Evolutionary conservation across 2,113 vertebrate species (phyloP).

Genomic region (Polypterus bichir): DNA sequence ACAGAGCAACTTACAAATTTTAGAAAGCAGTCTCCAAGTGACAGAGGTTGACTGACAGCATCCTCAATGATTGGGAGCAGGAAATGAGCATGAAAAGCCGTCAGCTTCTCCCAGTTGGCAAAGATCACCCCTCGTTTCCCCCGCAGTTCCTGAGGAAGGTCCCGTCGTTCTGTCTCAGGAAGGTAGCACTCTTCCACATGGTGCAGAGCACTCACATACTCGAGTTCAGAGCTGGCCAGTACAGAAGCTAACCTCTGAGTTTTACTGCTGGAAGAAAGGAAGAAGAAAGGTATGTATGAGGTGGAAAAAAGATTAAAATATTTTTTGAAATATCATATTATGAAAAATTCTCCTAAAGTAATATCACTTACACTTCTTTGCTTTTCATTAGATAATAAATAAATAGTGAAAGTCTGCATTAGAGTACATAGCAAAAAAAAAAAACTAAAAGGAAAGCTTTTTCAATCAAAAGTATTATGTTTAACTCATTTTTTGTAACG

Average conservation of each 20-base stretch:
- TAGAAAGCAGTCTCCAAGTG: conserved; percentile 73
- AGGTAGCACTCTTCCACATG: conserved; percentile 52
- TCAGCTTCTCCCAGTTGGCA: conserved; percentile 51
- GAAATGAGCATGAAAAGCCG: conserved; percentile 58
- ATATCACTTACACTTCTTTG: too few species aligned
- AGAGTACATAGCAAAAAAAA: too few species aligned
- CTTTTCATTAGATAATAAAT: too few species aligned
- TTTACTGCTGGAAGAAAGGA: conserved; percentile 38
- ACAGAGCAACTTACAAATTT: conserved; percentile 55
- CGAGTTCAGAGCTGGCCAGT: conserved; percentile 65
- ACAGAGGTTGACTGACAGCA: conserved; percentile 59
- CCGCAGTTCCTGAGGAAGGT: conserved; percentile 48
- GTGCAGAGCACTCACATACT: conserved; percentile 56
- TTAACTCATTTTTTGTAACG: too few species aligned
- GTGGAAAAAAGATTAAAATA: too few species aligned
- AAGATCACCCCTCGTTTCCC: conserved; percentile 49
- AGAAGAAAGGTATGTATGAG: background rate
- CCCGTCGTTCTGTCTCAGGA: conserved; percentile 42
- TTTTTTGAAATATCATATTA: too few species aligned
- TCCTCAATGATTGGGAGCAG: conserved; percentile 71
- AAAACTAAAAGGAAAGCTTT: too few species aligned
- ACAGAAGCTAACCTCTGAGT: conserved; percentile 64
- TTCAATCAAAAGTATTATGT: too few species aligned
- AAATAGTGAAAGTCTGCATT: too few species aligned
- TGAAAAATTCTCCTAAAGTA: too few species aligned